Evolutionary conservation across 2,797 vertebrate species (phyloP).

Genomic region (Champsocephalus esox): DNA sequence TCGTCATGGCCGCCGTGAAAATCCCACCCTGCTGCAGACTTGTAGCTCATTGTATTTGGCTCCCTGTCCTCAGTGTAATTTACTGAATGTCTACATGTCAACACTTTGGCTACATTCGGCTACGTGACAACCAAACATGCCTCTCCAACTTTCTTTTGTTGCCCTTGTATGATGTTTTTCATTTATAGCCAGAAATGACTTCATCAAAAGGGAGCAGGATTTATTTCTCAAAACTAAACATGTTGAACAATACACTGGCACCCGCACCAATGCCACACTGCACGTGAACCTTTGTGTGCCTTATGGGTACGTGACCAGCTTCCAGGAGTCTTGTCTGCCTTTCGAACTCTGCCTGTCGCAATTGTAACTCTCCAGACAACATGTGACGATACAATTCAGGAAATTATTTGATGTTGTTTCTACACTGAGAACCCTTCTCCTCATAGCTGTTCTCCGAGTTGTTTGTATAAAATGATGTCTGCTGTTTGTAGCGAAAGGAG

Average conservation of each 20-base stretch:
- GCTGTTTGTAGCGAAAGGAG: constrained; percentile 24
- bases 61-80: constrained; percentile 35
- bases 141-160: constrained; percentile 32
- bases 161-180: constrained; percentile 12
- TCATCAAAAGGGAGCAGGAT: constrained; percentile 53
- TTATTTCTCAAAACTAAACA: constrained; percentile 69
- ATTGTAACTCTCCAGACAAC: constrained; percentile 53
- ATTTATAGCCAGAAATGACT: constrained; percentile 56
- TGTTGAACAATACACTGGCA: constrained; percentile 70
- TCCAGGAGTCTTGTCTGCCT: constrained; percentile 31
- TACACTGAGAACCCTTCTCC: constrained; percentile 57
- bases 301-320: constrained; percentile 52
- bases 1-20: no score
- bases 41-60: constrained; percentile 3
- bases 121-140: constrained; percentile 59
- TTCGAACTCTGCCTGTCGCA: constrained; percentile 38
- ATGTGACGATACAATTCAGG: constrained; percentile 40
- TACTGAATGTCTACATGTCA: constrained; percentile 43
- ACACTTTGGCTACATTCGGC: constrained; percentile 24
- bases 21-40: background rate
- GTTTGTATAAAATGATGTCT: constrained; percentile 21
- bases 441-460: constrained; percentile 37
- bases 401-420: constrained; percentile 57
- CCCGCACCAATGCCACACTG: constrained; percentile 28
- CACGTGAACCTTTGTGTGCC: constrained; percentile 12